Evolutionary conservation across 2,797 vertebrate genomes (phyloP), one percentile per base, ranked within the genome.

Genomic region (Lacerta bilineata): DNA sequence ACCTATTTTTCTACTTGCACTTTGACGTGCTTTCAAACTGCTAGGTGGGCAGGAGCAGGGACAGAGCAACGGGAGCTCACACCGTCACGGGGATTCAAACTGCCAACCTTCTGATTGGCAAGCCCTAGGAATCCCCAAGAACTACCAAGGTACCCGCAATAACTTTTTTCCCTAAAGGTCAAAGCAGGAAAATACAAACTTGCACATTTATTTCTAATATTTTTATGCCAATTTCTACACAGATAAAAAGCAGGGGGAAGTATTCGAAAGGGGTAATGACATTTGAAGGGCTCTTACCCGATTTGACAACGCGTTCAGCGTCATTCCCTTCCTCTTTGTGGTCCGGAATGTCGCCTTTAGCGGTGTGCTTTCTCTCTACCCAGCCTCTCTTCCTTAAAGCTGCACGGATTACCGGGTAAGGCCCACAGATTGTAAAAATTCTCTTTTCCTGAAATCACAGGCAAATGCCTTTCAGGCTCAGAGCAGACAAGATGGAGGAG

Each of bases 371-470:
- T 92, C 88, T 96, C 82, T 96, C 96, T 76, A 95, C 95, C 96
- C 95, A 96, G 87, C 96, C 95, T 82, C 94, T 95, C 77, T 83
- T 94, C 6, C 89, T 87, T 80, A 96, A 90, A 50, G 88, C 5
- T 0, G 88, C 82, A 9, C 94, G 93, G 80, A 96, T 88, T 80
- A 95, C 93, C 0, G 94, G 95, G 81, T 95, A 96, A 59, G 94
- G 94, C 11, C 96, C 95, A 0, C 74, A 95, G 89, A 96, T 95
- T 36, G 95, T 94, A 86, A 96, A 96, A 29, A 96, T 95, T 89
- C 95, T 95, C 91, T 94, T 96, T 61, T 96, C 96, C 96, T 96
- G 33, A 66, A 91, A 88, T 4, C 9, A 43, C 39, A 87, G 88
- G 68, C 29, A 85, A 6, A 8, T 25, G 2, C 55, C 77, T 74